These are phyloP conservation scores for Lacerta bilineata DNA, from an alignment of 2,797 vertebrate species.

Conservation along the genomic window DNA sequence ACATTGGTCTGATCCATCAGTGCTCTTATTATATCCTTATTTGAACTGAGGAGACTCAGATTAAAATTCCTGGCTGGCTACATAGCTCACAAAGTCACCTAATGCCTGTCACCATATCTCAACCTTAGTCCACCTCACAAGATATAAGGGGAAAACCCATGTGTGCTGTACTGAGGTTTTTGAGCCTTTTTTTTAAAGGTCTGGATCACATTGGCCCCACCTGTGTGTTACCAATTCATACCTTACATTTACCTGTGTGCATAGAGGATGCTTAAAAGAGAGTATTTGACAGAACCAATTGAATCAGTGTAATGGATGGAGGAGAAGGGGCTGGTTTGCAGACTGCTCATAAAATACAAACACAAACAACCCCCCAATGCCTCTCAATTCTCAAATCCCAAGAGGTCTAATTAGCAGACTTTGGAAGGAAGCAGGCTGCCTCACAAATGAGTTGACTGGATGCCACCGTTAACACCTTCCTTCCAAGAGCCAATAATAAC, in stretches of 20 bases:
- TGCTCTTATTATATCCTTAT: too few species aligned
- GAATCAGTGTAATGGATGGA: neutral
- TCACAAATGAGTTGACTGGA: neutral
- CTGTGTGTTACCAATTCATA: neutral
- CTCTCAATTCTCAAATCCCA: constrained; percentile 32
- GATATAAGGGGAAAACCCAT: neutral
- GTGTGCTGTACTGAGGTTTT: neutral
- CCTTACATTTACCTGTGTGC: neutral
- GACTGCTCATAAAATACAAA: neutral
- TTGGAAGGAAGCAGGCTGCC: constrained; percentile 8
- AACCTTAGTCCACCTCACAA: neutral
- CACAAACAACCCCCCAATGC: constrained; percentile 31
- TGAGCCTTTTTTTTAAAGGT: neutral
- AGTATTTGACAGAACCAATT: neutral
- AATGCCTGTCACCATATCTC: too few species aligned
- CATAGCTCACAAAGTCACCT: neutral
- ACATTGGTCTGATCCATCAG: too few species aligned
- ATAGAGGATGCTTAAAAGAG: neutral
- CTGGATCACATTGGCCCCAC: neutral
- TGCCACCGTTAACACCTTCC: neutral
- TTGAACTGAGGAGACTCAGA: neutral
- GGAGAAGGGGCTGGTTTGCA: neutral
- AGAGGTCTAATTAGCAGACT: constrained; percentile 61
- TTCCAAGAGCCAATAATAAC: neutral
- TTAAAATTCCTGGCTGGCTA: neutral